These are phyloP conservation scores for Drosophila vallismaia DNA, from an alignment of 2,888 invertebrate genomes.

Conservation along the genomic window DNA sequence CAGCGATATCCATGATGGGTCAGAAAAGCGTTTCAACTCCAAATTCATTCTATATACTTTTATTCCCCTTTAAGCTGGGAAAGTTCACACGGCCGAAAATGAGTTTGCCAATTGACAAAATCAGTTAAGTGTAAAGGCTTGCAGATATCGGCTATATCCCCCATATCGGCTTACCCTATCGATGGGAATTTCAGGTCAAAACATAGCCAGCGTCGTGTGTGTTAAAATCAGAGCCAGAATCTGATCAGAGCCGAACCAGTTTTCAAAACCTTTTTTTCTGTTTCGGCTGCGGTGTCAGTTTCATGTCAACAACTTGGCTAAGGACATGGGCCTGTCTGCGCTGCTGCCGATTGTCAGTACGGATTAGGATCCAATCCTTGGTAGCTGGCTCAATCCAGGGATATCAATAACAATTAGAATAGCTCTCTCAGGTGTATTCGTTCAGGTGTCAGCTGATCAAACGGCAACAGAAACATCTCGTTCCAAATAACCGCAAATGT, in stretches of 20 bases:
- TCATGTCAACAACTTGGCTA: constrained; percentile 62
- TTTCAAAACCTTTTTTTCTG: constrained; percentile 14
- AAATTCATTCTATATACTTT: neutral
- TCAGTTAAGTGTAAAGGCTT: constrained; percentile 82
- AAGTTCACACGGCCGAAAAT: constrained; percentile 58
- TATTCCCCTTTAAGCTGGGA: neutral
- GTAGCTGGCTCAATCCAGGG: constrained; percentile 23
- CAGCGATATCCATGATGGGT: constrained; percentile 11
- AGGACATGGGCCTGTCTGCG: constrained; percentile 66
- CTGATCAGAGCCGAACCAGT: constrained; percentile 52
- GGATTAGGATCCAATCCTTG: constrained; percentile 60
- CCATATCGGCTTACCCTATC: constrained; percentile 67
- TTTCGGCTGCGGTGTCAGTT: constrained; percentile 52
- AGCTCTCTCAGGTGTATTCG: constrained; percentile 57
- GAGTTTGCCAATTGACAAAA: constrained; percentile 52
- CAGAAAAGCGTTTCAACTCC: neutral
- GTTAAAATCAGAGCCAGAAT: constrained; percentile 72
- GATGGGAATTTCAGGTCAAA: constrained; percentile 75
- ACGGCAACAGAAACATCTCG: constrained; percentile 28
- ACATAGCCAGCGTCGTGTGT: constrained; percentile 67
- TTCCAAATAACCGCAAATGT: constrained; percentile 46
- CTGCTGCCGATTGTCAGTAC: constrained; percentile 77
- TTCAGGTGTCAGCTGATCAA: constrained; percentile 76
- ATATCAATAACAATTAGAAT: constrained; percentile 69
- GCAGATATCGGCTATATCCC: constrained; percentile 63